phyloP scores from a whole-genome alignment of 2,113 vertebrate species.

The Ptychochromis oligacanthus region DNA sequence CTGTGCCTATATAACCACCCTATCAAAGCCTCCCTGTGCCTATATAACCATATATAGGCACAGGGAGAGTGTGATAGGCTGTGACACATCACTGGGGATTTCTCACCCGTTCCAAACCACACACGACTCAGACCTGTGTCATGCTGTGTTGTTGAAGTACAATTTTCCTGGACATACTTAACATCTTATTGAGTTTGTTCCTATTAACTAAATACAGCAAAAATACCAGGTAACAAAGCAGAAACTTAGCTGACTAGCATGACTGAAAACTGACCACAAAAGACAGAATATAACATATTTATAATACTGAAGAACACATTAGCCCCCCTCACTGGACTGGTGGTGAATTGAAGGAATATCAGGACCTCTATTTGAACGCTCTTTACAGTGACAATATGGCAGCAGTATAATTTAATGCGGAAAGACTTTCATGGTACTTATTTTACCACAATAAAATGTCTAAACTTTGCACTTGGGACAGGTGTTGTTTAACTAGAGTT shows the following conservation, averaged over 20 bases:
- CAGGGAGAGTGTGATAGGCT: no score
- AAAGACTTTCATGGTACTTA: not conserved
- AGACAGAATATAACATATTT: no score
- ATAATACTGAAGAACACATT: not conserved
- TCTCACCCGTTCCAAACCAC: not conserved
- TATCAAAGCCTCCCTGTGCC: no score
- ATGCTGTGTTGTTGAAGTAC: not conserved
- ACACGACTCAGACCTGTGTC: not conserved
- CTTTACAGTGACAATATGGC: not conserved
- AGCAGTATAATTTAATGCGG: not conserved
- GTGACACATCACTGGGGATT: no score
- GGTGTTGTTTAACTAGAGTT: not conserved
- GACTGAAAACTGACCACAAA: not conserved
- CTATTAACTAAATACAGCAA: not conserved
- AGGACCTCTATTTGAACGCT: not conserved
- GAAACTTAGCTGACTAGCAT: rapidly evolving
- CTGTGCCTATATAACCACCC: no score
- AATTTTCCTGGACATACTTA: not conserved
- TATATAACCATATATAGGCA: no score
- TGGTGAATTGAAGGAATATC: not conserved
- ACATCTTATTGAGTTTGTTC: not conserved
- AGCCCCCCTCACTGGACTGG: not conserved
- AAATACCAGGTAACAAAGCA: not conserved
- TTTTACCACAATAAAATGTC: not conserved
- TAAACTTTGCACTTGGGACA: not conserved